These are phyloP conservation scores for Mola mola DNA, from an alignment of 2,113 vertebrate genomes.

Conservation along the genomic window DNA sequence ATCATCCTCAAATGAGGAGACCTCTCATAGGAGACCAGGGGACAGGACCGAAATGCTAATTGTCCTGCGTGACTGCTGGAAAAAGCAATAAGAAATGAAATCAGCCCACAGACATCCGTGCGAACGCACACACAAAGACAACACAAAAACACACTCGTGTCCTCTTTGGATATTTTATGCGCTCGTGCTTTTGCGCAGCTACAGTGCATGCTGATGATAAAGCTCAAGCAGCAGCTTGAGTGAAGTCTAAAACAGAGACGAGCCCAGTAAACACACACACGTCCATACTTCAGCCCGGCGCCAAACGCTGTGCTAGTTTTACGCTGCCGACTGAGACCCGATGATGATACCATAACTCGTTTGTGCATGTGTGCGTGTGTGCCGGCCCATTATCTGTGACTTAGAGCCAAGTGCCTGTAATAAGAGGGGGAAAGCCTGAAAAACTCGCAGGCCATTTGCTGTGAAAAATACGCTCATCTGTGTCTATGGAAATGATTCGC, in stretches of 20 bases:
- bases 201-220: conserved; percentile 9
- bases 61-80: conserved; percentile 44
- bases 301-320: conserved; percentile 38
- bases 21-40: conserved; percentile 53
- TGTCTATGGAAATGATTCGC: conserved; percentile 27
- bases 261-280: conserved; percentile 9
- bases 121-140: conserved; percentile 12
- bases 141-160: conserved; percentile 1
- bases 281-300: conserved; percentile 7
- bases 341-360: conserved; percentile 51
- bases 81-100: conserved; percentile 55
- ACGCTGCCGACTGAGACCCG: conserved; percentile 46
- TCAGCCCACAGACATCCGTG: conserved; percentile 31
- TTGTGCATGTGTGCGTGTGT: conserved; percentile 6
- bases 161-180: conserved; percentile 11
- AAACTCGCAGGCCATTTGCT: conserved; percentile 60
- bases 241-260: conserved; percentile 18
- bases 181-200: conserved; percentile 24
- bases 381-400: conserved; percentile 66
- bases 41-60: conserved; percentile 61
- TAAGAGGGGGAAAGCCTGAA: conserved; percentile 65
- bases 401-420: conserved; percentile 74
- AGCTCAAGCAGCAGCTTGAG: conserved; percentile 1
- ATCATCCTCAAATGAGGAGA: conserved; percentile 69
- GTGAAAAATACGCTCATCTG: conserved; percentile 5